Conservation (phyloP, 2,797 vertebrate genomes). For the Gambelia wislizenii region DNA sequence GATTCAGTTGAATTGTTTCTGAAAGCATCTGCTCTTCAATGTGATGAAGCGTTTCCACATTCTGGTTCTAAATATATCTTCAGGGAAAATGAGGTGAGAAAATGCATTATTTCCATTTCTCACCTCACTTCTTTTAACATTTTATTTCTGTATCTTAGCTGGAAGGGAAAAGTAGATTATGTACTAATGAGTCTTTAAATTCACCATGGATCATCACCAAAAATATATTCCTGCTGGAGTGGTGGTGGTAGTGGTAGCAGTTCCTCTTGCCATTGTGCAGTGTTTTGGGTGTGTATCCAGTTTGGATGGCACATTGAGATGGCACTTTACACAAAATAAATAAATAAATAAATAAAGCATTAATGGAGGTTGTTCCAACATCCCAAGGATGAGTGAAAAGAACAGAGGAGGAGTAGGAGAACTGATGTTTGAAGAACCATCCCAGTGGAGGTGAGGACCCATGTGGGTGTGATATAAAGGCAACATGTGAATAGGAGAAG, state of each 20-base stretch:
- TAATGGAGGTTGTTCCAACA: not conserved
- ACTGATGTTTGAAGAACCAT: not conserved
- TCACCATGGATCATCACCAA: not conserved
- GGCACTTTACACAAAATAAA: not conserved
- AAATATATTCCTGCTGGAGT: not conserved
- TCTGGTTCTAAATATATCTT: slow-evolving; percentile 13
- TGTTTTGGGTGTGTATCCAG: not conserved
- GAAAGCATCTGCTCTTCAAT: not conserved
- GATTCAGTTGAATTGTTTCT: not conserved
- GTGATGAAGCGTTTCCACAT: slow-evolving; percentile 11
- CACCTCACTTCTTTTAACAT: not conserved
- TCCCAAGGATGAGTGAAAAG: not conserved
- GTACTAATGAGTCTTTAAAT: slow-evolving; percentile 8
- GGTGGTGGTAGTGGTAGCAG: not conserved
- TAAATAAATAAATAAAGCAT: no score
- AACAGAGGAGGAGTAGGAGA: not conserved
- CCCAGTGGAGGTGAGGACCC: not conserved
- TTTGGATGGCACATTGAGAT: not conserved
- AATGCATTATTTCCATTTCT: not conserved
- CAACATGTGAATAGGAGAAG: not conserved
- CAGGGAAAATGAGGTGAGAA: not conserved
- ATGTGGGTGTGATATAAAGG: not conserved
- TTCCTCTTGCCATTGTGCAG: not conserved
- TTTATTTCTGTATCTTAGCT: not conserved
- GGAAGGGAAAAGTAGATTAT: not conserved